Evolutionary conservation across 2,113 vertebrate genomes (phyloP), one percentile per base, ranked within the genome.

Genomic region (Cynoglossus semilaevis): DNA sequence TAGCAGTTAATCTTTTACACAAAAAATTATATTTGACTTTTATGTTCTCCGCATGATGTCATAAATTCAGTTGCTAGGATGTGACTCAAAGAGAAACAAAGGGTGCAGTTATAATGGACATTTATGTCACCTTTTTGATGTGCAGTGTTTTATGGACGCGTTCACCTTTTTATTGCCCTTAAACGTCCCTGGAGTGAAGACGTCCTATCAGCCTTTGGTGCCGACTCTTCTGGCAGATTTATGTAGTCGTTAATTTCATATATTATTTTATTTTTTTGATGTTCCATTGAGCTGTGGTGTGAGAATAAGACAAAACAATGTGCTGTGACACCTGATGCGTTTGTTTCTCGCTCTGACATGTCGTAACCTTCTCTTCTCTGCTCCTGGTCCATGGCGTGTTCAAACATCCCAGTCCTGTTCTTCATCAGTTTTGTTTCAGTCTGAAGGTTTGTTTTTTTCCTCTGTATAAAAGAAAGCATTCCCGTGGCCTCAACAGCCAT

Each of bases 401-500:
- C 12, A 47, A 58, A 59, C 37, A 58, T 41, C 9, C 14, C 2
- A 17, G 53, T 52, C 15, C 11, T 70, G 37, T 51, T 57, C 68
- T 37, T 16, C 2, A 47, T 61, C 51, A 59, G 34, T 15, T 71
- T 67, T 68, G 44, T 74, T 65, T 70, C 46, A 47, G 5, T 7
- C 8, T 45, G 9, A 62, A 49, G 8, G 7, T 0, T 64, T 55
- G 60, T 45, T 16, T 41, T 62, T 46, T 43, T 51, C 9, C 22
- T 13, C 4, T 47, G 15, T 0, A 63, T 41, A 22, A 57, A 60
- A 34, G 18, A 45, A 13, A 2, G 38, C n/a, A 45, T 63, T 19
- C 14, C 42, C 11, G 38, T 15, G 14, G 47, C 48, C 49, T 59
- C 42, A 70, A n/a, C 5, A 0, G 15, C 46, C 2, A 8, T 15